Conservation (phyloP, 2,888 invertebrate genomes). For the Noctua fimbriata region DNA sequence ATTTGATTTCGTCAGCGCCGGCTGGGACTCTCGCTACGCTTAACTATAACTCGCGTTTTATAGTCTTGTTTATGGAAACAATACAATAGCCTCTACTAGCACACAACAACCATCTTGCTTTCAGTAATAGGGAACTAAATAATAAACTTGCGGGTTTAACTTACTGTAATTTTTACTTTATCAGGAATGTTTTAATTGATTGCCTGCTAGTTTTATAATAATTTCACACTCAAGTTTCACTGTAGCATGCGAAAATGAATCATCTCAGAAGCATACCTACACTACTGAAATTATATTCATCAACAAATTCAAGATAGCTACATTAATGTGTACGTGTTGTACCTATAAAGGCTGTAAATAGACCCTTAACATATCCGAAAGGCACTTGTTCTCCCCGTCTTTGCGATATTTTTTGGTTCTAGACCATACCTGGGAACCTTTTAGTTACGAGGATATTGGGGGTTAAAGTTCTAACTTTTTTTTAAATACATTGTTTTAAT, state of each 20-base stretch:
- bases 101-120: slow-evolving; percentile 44
- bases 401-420: no score
- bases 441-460: no score
- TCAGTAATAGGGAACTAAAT: slow-evolving; percentile 42
- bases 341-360: neutral
- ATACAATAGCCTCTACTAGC: slow-evolving; percentile 42
- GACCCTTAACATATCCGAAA: no score
- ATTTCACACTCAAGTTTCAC: neutral
- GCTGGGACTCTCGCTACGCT: slow-evolving; percentile 56
- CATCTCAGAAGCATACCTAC: neutral
- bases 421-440: no score
- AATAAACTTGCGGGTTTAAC: slow-evolving; percentile 13
- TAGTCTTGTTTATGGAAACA: slow-evolving; percentile 60
- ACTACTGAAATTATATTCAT: neutral
- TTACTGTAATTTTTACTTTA: slow-evolving; percentile 20
- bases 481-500: no score
- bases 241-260: neutral
- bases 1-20: slow-evolving; percentile 74
- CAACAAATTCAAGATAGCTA: neutral
- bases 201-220: slow-evolving; percentile 5
- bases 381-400: no score
- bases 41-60: slow-evolving; percentile 54
- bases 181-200: neutral
- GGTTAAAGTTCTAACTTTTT: no score
- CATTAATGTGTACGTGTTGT: neutral